These are phyloP conservation scores for Lutjanus campechanus DNA, from an alignment of 2,797 vertebrate genomes.

Conservation along the genomic window DNA sequence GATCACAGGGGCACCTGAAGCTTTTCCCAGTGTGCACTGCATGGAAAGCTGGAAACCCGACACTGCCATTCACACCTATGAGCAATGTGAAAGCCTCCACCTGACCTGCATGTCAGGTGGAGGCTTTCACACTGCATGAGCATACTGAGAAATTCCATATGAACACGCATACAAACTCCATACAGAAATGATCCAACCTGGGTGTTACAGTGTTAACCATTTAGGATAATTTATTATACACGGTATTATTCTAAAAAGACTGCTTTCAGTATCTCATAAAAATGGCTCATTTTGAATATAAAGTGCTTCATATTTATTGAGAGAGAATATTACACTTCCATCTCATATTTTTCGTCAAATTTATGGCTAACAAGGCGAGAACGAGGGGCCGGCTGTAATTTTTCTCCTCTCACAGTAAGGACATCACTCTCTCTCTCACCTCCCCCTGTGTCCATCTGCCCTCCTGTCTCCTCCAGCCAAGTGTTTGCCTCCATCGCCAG, in stretches of 20 bases:
- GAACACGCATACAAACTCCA: neutral
- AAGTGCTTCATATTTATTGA: neutral
- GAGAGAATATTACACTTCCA: neutral
- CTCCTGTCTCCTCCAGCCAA: constrained; percentile 70
- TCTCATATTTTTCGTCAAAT: constrained; percentile 21
- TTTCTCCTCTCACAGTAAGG: constrained; percentile 20
- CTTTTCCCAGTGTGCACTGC: neutral
- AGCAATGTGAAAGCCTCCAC: constrained; percentile 5
- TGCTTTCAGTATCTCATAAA: neutral
- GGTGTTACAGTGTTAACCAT: neutral
- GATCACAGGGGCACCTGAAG: neutral
- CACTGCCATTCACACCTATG: constrained; percentile 6
- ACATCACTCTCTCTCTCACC: constrained; percentile 70
- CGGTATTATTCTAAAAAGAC: neutral
- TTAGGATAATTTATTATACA: neutral
- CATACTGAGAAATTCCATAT: neutral
- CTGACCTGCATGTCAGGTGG: neutral
- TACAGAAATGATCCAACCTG: neutral
- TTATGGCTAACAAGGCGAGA: neutral
- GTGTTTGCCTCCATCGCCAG: constrained; percentile 73
- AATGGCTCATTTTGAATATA: neutral
- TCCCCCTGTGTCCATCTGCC: constrained; percentile 77
- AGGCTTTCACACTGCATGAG: neutral
- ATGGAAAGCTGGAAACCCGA: constrained; percentile 18
- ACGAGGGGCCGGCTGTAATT: neutral